phyloP scores from a whole-genome alignment of 2,797 vertebrate species.

The Leptatherina wallacei region DNA sequence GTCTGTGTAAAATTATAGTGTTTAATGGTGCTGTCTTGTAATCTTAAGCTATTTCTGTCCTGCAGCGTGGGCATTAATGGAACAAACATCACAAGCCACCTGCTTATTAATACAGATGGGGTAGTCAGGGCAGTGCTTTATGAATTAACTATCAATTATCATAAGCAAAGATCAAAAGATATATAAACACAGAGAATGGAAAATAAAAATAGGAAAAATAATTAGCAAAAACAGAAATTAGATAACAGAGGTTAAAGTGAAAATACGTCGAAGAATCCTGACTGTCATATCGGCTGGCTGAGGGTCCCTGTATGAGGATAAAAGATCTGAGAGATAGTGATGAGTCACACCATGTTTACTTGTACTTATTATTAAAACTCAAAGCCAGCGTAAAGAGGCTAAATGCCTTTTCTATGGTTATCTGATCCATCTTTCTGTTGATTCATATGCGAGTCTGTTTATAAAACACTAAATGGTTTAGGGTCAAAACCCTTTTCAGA shows the following conservation, averaged over 20 bases:
- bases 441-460: neutral
- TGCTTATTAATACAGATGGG: constrained; percentile 53
- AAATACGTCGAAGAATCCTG: too few relatives aligned
- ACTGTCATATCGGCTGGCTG: neutral
- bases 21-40: constrained; percentile 61
- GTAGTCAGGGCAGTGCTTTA: constrained; percentile 35
- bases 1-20: constrained; percentile 48
- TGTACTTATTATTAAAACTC: neutral
- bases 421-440: neutral
- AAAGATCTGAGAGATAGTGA: neutral
- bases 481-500: neutral
- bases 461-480: neutral
- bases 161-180: neutral
- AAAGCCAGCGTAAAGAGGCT: neutral
- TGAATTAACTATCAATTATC: constrained; percentile 32
- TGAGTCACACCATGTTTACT: neutral
- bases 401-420: neutral
- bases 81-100: constrained; percentile 63
- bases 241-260: too few relatives aligned
- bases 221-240: neutral
- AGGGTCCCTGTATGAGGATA: too few relatives aligned
- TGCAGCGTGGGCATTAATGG: constrained; percentile 66
- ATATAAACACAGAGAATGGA: neutral
- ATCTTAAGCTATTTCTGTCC: constrained; percentile 65
- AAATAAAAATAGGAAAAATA: neutral